Percentiles rank a stretch among this genome's conserved stretches.
phyloP scores from a whole-genome alignment of 2,888 invertebrate species.

The Cancer borealis region DNA sequence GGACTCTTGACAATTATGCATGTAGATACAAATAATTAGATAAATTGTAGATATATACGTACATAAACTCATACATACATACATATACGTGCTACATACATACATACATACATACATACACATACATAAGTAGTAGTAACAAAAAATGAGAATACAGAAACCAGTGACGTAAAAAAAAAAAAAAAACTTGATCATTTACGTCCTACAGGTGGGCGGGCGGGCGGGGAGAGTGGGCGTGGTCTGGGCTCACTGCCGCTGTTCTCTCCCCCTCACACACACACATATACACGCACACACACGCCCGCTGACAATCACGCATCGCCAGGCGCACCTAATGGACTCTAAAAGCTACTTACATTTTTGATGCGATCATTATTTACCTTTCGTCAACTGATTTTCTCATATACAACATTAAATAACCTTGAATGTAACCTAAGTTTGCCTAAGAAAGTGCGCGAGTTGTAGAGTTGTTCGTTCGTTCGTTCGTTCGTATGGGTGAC shows the following conservation, averaged over 20 bases:
- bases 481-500: too few relatives aligned
- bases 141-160: neutral
- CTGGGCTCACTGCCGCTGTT: too few relatives aligned
- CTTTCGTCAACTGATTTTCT: conserved; percentile 63
- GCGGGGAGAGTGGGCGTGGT: neutral
- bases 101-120: neutral
- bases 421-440: conserved; percentile 51
- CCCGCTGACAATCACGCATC: conserved; percentile 66
- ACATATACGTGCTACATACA: neutral
- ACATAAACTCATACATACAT: neutral
- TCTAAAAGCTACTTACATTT: conserved; percentile 65
- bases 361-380: conserved; percentile 64
- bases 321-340: conserved; percentile 61
- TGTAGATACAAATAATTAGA: neutral
- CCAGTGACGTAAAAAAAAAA: neutral
- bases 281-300: conserved; percentile 54
- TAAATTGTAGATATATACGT: neutral
- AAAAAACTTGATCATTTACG: neutral
- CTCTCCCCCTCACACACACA: neutral
- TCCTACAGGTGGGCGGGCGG: too few relatives aligned
- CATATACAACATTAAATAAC: conserved; percentile 58
- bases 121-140: neutral
- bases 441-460: conserved; percentile 48
- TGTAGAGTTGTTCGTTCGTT: too few relatives aligned
- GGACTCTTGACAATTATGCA: too few relatives aligned